These are phyloP conservation scores for Cephus rjabovi DNA, from an alignment of 2,888 invertebrate genomes.

Conservation along the genomic window DNA sequence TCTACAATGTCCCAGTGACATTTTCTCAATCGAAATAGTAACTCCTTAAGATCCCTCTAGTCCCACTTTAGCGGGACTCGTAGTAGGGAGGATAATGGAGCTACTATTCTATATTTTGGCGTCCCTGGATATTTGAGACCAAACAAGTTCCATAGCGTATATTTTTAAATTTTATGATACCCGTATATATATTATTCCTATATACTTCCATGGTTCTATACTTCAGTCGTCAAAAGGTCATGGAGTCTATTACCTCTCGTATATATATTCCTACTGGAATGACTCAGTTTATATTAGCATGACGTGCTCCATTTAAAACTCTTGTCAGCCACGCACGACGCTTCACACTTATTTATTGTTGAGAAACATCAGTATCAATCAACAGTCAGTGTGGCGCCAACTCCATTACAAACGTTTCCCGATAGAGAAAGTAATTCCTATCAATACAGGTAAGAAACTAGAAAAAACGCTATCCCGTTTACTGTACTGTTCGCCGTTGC, in stretches of 20 bases:
- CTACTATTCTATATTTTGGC: neutral
- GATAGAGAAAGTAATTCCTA: neutral
- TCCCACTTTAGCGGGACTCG: neutral
- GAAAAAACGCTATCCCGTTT: neutral
- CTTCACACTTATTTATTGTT: neutral
- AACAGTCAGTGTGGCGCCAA: neutral
- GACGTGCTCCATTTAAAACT: neutral
- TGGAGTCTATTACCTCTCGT: conserved; percentile 5
- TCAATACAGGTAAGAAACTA: neutral
- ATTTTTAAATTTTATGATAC: neutral
- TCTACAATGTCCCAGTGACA: neutral
- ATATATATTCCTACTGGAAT: neutral
- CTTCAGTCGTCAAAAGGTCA: neutral
- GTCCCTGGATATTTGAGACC: neutral
- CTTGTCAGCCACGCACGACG: neutral
- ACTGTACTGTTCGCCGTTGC: neutral
- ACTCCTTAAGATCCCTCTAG: neutral
- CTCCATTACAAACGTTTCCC: neutral
- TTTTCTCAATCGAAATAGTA: neutral
- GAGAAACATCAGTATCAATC: neutral
- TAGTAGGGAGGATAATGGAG: neutral
- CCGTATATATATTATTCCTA: neutral
- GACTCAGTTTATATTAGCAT: neutral
- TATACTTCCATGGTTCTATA: neutral
- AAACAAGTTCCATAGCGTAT: neutral